Percentiles rank a stretch among this genome's conserved stretches.
These are phyloP conservation scores for Amphipoea lucens DNA, from an alignment of 2,888 invertebrate species.

Conservation along the genomic window DNA sequence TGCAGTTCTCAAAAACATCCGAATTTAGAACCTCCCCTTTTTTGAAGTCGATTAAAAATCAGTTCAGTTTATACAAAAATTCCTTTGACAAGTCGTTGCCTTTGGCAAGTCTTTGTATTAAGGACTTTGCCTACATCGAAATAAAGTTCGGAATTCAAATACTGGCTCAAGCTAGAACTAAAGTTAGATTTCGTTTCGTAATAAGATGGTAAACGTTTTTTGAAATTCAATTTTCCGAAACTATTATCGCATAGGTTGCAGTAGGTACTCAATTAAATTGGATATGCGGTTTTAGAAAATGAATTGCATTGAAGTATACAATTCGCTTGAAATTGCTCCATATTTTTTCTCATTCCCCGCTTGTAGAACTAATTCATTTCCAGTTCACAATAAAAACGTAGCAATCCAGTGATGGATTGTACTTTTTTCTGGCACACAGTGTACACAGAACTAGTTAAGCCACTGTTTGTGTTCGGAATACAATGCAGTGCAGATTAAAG, in stretches of 20 bases:
- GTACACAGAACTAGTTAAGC: conserved; percentile 63
- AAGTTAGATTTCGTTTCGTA: neutral
- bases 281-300: neutral
- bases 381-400: conserved; percentile 41
- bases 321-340: conserved; percentile 19
- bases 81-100: too few species aligned
- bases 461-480: conserved; percentile 72
- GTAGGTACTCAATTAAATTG: neutral
- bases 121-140: too few species aligned
- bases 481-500: conserved; percentile 71
- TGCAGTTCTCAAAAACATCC: neutral
- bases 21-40: too few species aligned
- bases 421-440: conserved; percentile 52
- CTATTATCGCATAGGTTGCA: neutral
- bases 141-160: neutral
- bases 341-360: conserved; percentile 11
- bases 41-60: too few species aligned
- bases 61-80: too few species aligned
- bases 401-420: conserved; percentile 49
- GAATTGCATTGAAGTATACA: conserved; percentile 11
- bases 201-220: neutral
- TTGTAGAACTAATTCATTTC: conserved; percentile 45
- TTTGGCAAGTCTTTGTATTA: too few species aligned
- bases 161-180: neutral
- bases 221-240: neutral